Evolutionary conservation across 2,113 vertebrate species (phyloP).

Genomic region (Lathamus discolor): DNA sequence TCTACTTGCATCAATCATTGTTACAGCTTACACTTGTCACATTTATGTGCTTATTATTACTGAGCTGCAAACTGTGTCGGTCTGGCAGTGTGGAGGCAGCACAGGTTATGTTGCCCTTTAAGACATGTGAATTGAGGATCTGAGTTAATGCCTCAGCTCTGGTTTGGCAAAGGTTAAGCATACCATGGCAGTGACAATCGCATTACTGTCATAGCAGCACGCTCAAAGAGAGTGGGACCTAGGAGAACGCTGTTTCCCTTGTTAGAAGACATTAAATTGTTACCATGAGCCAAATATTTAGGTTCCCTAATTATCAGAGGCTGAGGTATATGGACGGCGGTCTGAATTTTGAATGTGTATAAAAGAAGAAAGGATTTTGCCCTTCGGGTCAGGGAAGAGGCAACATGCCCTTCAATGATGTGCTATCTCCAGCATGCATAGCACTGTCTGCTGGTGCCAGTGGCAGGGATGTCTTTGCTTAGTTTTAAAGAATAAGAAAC

Average conservation of each 20-base stretch:
- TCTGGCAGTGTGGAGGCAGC: neutral
- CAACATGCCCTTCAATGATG: neutral
- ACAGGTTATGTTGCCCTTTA: conserved; percentile 69
- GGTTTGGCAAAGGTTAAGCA: conserved; percentile 74
- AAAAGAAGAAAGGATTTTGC: neutral
- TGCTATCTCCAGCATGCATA: neutral
- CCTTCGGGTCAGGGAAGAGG: neutral
- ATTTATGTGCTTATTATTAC: conserved; percentile 50
- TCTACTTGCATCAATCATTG: conserved; percentile 59
- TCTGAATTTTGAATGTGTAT: neutral
- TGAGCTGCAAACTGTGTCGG: conserved; percentile 22
- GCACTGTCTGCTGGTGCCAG: neutral
- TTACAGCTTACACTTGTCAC: conserved; percentile 23
- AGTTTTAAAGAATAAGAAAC: neutral
- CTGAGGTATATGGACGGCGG: neutral
- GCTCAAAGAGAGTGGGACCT: conserved; percentile 57
- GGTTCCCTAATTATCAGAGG: neutral
- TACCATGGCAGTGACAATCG: conserved; percentile 72
- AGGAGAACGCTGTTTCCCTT: conserved; percentile 22
- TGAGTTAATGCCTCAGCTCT: conserved; percentile 65
- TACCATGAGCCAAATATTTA: conserved; percentile 9
- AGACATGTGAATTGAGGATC: conserved; percentile 64
- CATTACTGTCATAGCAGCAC: conserved; percentile 65
- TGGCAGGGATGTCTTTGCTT: neutral
- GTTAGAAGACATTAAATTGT: conserved; percentile 45